Evolutionary conservation across 2,797 vertebrate species (phyloP), one percentile per base, ranked within the genome.

Genomic region (Coilia nasus): DNA sequence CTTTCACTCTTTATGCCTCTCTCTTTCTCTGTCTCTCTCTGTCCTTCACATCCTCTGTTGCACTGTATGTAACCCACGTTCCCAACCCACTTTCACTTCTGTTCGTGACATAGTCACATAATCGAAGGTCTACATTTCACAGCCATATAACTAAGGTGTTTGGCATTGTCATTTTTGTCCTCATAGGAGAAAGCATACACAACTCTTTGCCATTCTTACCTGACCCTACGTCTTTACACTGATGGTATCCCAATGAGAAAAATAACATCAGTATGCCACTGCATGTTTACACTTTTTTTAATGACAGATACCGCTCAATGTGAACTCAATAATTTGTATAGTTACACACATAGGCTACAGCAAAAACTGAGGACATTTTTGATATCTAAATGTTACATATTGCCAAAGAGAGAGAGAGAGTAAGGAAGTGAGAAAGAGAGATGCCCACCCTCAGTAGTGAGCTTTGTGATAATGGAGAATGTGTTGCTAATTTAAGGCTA

Each of bases 61-160:
- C 67, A 67, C 23, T 25, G 62, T 31, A 28, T 67, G 62, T 67
- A 67, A 67, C 62, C 62, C 62, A 67, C 67, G 31, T 31, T 41
- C 67, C 67, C 35, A 78, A 78, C 71, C 31, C 71, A 78, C 71
- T 78, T 17, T 78, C 17, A 44, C 7, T 44, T 78, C 35, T 21
- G 31, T 78, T 78, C 35, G 35, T 78, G 71, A 78, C 71, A 41
- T 41, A 71, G 67, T 71, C 67, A 71, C 67, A 71, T 71, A 71
- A 71, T 71, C 28, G 11, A 71, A 71, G 31, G 67, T 31, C 67
- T 71, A 71, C 28, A 78, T 78, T 78, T 44, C 60, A 35, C 41
- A 7, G 35, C 41, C 71, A 44, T 35, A 78, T 41, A 41, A 41
- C 71, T 78, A 78, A 78, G 31, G 31, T 15, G 6, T 35, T 75